These are phyloP conservation scores for Ametastegia equiseti DNA, from an alignment of 2,888 invertebrate species.

Conservation along the genomic window DNA sequence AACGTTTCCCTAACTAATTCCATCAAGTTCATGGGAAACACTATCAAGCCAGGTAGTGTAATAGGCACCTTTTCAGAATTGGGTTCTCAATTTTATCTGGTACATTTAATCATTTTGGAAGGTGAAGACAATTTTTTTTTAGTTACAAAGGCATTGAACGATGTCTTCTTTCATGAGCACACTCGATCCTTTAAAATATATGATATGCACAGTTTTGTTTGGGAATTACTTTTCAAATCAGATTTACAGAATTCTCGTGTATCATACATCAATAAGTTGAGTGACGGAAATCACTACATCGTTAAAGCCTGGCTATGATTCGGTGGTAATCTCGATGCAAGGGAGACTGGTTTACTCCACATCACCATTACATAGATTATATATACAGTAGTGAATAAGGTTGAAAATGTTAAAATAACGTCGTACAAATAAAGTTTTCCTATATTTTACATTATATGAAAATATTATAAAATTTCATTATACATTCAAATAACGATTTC, in stretches of 20 bases:
- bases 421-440: no score
- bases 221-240: constrained; percentile 1
- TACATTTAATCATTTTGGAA: background rate
- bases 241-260: background rate
- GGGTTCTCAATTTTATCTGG: no score
- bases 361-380: constrained; percentile 2
- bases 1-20: no score
- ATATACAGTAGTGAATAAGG: constrained; percentile 1
- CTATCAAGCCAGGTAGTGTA: no score
- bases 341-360: background rate
- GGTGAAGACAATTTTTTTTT: background rate
- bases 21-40: no score
- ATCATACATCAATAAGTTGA: constrained; percentile 14
- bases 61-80: no score
- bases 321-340: background rate
- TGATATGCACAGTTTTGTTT: constrained; percentile 6
- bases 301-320: background rate
- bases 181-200: constrained; percentile 18
- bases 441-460: no score
- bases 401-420: background rate
- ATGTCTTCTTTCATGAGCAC: background rate
- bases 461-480: no score
- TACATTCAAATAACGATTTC: no score
- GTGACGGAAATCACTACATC: constrained; percentile 10
- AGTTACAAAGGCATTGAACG: background rate